Conservation (phyloP, 2,113 vertebrate species). For the Seriola quinqueradiata region DNA sequence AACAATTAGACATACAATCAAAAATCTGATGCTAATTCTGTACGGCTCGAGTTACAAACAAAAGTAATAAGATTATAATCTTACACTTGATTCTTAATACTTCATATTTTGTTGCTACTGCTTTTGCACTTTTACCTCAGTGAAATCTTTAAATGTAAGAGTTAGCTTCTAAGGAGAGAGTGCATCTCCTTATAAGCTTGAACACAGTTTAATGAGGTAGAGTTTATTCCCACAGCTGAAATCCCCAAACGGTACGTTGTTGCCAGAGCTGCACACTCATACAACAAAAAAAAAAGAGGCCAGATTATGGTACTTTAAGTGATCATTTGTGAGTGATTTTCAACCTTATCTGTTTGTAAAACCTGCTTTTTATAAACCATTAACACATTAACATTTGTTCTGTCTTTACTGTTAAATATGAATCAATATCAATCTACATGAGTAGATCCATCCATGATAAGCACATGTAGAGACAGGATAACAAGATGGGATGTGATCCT, state of each 20-base stretch:
- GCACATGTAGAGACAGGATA: not conserved
- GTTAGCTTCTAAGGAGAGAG: no score
- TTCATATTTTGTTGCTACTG: no score
- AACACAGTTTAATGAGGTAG: constrained; percentile 18
- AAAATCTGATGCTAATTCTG: no score
- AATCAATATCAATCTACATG: not conserved
- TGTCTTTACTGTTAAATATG: not conserved
- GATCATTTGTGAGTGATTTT: not conserved
- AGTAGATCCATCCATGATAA: not conserved
- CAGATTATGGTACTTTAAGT: not conserved
- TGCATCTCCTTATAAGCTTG: no score
- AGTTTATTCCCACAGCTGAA: constrained; percentile 21
- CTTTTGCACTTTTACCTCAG: no score
- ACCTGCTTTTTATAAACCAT: not conserved
- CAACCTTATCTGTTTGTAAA: no score
- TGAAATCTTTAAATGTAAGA: no score
- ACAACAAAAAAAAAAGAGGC: not conserved
- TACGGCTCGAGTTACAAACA: no score
- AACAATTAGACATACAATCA: no score
- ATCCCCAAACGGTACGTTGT: constrained; percentile 21
- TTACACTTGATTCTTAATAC: no score
- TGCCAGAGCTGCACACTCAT: constrained; percentile 12
- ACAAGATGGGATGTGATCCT: not conserved
- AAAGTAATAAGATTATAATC: no score
- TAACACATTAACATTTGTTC: not conserved